phyloP scores from a whole-genome alignment of 2,888 invertebrate species.

The Lobophora halterata region DNA sequence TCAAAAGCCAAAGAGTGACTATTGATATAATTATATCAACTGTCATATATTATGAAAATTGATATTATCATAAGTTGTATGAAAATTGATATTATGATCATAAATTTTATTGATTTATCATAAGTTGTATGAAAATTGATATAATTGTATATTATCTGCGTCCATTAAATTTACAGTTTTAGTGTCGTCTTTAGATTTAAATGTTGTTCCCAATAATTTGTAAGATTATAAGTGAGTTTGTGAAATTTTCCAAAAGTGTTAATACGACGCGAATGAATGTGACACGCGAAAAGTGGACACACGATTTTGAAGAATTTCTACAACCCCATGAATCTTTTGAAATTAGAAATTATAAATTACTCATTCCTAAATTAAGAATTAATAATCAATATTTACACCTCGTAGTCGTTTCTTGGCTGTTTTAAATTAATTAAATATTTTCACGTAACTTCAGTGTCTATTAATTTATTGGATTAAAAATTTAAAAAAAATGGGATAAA shows the following conservation, averaged over 20 bases:
- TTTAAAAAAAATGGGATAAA: constrained; percentile 68
- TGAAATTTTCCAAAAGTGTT: constrained; percentile 54
- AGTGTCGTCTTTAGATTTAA: constrained; percentile 67
- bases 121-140: constrained; percentile 17
- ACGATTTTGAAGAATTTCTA: constrained; percentile 54
- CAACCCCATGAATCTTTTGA: constrained; percentile 53
- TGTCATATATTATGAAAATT: constrained; percentile 12
- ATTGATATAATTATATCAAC: constrained; percentile 22
- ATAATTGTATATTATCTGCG: constrained; percentile 23
- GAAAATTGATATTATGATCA: constrained; percentile 26
- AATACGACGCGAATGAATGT: constrained; percentile 23
- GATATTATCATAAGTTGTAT: constrained; percentile 2
- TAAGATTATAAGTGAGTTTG: constrained; percentile 59
- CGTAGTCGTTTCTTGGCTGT: constrained; percentile 77
- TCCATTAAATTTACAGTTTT: constrained; percentile 46
- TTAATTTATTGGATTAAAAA: constrained; percentile 77
- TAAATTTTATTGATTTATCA: constrained; percentile 1
- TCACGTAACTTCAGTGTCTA: constrained; percentile 80
- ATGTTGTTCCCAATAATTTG: constrained; percentile 78
- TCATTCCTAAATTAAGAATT: constrained; percentile 77
- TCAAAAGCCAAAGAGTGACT: constrained; percentile 9
- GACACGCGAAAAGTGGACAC: constrained; percentile 17
- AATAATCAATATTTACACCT: constrained; percentile 77
- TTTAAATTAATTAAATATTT: constrained; percentile 78
- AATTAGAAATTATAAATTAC: constrained; percentile 66